A percentile compares a stretch with the other conserved stretches of the same genome.
Conservation (phyloP, 2,113 vertebrate genomes). For the Hydrolagus affinis region DNA sequence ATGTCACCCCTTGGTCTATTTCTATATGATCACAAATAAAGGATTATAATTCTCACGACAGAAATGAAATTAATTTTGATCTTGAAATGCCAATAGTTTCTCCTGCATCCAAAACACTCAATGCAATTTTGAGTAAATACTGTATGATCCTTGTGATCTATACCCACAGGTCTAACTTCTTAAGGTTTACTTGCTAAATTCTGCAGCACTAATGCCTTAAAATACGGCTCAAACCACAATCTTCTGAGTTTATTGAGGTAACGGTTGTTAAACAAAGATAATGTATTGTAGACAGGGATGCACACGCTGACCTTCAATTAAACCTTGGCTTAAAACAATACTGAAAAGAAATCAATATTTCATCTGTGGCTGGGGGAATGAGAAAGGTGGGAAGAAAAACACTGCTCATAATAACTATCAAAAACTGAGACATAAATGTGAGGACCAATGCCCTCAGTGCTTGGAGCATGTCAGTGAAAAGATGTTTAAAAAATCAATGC, state of each 20-base stretch:
- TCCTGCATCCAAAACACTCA: background rate
- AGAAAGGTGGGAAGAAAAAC: background rate
- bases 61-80: background rate
- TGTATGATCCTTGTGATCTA: constrained; percentile 22
- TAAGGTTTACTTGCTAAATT: constrained; percentile 25
- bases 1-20: too few relatives aligned
- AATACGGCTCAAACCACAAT: constrained; percentile 41
- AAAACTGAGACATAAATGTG: background rate
- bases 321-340: constrained; percentile 78
- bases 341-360: constrained; percentile 78
- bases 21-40: background rate
- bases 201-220: constrained; percentile 36
- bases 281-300: constrained; percentile 53
- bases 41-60: background rate
- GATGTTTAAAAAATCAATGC: too few relatives aligned
- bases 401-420: background rate
- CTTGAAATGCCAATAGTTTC: background rate
- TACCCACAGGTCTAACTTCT: background rate
- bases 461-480: background rate
- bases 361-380: constrained; percentile 47
- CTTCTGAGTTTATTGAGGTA: constrained; percentile 44
- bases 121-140: background rate
- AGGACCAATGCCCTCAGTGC: background rate
- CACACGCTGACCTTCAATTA: constrained; percentile 85
- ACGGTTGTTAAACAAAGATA: constrained; percentile 43